A percentile compares a stretch with the other conserved stretches of the same genome.
Conservation (phyloP, 2,113 vertebrate genomes). For the Agapornis roseicollis region DNA sequence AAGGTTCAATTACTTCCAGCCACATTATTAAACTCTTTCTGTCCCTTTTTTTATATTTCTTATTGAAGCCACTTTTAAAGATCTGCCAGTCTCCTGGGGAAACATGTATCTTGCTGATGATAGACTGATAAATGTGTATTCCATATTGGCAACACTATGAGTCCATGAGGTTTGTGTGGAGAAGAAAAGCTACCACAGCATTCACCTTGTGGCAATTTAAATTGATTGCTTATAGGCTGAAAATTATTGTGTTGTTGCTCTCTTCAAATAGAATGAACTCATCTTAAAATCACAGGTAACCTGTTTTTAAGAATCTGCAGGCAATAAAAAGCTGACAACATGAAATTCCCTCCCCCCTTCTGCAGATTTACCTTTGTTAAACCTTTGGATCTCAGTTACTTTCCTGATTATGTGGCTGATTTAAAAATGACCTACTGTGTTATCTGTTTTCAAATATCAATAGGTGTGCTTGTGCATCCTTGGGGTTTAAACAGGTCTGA, state of each 20-base stretch:
- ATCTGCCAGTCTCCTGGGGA: not conserved
- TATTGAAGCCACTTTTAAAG: not conserved
- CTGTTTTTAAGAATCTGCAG: not conserved
- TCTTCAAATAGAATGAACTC: not conserved
- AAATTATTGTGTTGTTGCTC: conserved; percentile 44
- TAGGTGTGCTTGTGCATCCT: not conserved
- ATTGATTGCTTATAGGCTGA: conserved; percentile 22
- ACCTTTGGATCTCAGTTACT: not conserved
- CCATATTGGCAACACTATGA: not conserved
- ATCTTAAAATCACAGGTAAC: conserved; percentile 24
- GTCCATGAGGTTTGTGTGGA: not conserved
- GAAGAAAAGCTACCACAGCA: not conserved
- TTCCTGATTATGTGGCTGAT: conserved; percentile 9
- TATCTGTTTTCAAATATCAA: conserved; percentile 15
- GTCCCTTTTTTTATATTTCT: not conserved
- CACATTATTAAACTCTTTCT: not conserved
- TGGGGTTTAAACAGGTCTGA: not conserved
- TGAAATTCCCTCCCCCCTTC: not conserved
- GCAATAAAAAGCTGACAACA: not conserved
- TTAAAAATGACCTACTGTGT: conserved; percentile 32
- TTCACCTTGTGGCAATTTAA: not conserved
- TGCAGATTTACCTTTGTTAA: not conserved
- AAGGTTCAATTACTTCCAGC: not conserved
- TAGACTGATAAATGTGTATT: not conserved
- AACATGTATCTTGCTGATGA: not conserved